phyloP scores from a whole-genome alignment of 2,797 vertebrate species.

The Megaceryle alcyon region DNA sequence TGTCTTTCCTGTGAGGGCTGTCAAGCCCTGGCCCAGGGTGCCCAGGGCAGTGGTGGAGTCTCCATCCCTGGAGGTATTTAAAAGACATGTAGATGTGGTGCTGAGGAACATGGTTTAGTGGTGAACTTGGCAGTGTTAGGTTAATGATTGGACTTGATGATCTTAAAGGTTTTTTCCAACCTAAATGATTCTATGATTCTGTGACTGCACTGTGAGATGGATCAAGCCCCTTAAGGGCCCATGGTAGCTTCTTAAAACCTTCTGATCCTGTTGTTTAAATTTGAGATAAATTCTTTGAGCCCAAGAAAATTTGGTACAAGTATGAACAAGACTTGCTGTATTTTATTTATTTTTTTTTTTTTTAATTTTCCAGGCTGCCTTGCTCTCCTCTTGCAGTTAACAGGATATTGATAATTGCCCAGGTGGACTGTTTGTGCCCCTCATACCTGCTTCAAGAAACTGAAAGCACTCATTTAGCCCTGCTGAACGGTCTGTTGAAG shows the following conservation, averaged over 20 bases:
- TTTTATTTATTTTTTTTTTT: background rate
- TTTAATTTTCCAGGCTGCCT: background rate
- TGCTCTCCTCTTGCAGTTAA: background rate
- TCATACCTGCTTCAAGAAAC: background rate
- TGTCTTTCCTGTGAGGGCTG: background rate
- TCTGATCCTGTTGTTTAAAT: constrained; percentile 39
- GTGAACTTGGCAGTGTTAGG: no score
- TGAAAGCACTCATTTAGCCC: background rate
- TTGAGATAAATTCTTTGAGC: constrained; percentile 21
- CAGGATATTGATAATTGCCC: background rate
- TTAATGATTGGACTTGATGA: background rate
- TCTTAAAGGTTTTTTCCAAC: background rate
- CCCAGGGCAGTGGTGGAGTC: background rate
- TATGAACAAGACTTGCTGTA: background rate
- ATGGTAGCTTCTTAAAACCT: background rate
- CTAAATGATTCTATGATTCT: background rate
- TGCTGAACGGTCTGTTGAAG: background rate
- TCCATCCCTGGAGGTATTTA: background rate
- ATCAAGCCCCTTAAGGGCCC: background rate
- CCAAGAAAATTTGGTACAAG: background rate
- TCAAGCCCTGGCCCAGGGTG: background rate
- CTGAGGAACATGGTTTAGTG: background rate
- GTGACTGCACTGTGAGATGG: background rate
- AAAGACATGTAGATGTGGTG: background rate
- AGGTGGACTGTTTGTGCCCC: background rate